Conservation (phyloP, 2,797 vertebrate genomes). For the Tragopan temminckii region DNA sequence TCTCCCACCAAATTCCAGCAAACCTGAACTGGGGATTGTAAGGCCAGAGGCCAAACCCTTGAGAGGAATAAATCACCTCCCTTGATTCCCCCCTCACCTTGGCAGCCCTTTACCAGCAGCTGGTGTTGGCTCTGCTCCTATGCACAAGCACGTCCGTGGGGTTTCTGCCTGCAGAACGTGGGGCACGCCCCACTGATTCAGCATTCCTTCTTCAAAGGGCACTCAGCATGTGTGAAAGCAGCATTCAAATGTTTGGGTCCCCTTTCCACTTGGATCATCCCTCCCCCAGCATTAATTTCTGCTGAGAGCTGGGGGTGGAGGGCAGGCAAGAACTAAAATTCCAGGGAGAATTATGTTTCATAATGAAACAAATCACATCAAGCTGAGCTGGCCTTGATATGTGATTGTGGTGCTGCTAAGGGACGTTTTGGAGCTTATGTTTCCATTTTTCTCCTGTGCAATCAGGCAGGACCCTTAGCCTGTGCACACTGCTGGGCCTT, state of each 20-base stretch:
- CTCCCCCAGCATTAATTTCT: not conserved
- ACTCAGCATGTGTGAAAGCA: not conserved
- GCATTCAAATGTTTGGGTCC: not conserved
- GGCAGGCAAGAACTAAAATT: slow-evolving; percentile 27
- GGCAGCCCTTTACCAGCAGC: not conserved
- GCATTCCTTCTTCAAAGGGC: not conserved
- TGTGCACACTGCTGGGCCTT: not conserved
- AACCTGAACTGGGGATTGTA: not conserved
- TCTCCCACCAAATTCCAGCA: slow-evolving; percentile 16
- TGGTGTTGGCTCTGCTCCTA: not conserved
- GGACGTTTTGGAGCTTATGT: not conserved
- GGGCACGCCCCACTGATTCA: not conserved
- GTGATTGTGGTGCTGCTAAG: not conserved
- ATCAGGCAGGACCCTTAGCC: not conserved
- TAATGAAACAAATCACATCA: slow-evolving; percentile 23
- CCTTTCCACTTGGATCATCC: fast-evolving
- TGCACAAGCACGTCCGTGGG: not conserved
- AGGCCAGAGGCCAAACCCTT: not conserved
- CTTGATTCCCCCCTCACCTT: not conserved
- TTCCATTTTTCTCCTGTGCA: not conserved
- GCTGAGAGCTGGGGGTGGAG: not conserved
- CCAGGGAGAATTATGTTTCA: slow-evolving; percentile 9
- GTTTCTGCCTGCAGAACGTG: not conserved
- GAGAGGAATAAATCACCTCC: not conserved
- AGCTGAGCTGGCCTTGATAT: not conserved